Evolutionary conservation across 2,113 vertebrate genomes (phyloP), one percentile per base, ranked within the genome.

Genomic region (Parus major): DNA sequence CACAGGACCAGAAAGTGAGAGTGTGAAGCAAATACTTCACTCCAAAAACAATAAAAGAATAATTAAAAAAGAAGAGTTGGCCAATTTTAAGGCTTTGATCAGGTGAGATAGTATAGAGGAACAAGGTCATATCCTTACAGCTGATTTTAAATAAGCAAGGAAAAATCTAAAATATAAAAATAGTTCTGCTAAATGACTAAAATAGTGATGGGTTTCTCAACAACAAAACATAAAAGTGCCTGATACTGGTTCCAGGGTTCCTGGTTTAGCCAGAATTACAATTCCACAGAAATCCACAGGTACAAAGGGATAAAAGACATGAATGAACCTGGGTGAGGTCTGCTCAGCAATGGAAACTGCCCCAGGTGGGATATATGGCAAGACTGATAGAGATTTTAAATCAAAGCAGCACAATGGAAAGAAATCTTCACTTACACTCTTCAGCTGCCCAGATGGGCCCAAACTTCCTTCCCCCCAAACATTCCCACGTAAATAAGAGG

Each of bases 1-100:
- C 10, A 12, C 23, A 50, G n/a, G 39, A 42, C 5, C 1, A 5
- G 2, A 2, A 61, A 18, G n/a, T 0, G 5, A 73, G 64, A 22
- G 5, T 12, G 35, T 41, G 36, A 9, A 10, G 8, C 8, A 50
- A 28, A 49, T 25, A 19, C 5, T 59, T 33, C 33, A 50, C 29
- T n/a, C 22, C 5, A 46, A 68, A 42, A 39, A 65, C n/a, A 82
- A 66, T 3, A 18, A 65, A 46, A 44, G 3, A 76, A 42, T 15
- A 35, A 16, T 27, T 21, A 11, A 29, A 57, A 49, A 3, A 69
- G 8, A 57, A 49, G 4, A 69, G 8, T 7, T 31, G n/a, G 57
- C 7, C 52, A 11, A 31, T 46, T 61, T 50, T 63, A 39, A 76
- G 18, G 49, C 5, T 69, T 84, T 33, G 42, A 19, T 80, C 10